Conservation (phyloP, 2,888 invertebrate species). For the Lamellibrachia columna region DNA sequence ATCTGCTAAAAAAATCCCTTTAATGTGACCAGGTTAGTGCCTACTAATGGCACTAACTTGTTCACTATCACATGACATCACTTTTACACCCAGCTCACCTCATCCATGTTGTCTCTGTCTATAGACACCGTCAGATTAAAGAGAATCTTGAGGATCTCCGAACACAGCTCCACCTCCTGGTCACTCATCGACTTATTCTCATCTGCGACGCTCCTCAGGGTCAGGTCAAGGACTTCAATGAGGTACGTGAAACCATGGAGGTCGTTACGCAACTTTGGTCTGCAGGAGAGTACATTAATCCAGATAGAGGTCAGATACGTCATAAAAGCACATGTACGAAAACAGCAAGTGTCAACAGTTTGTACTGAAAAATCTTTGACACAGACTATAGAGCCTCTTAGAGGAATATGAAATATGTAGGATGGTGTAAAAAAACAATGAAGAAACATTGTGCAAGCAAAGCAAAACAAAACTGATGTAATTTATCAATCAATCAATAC, state of each 20-base stretch:
- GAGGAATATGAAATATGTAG: too few species aligned
- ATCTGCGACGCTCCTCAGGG: slow-evolving; percentile 56
- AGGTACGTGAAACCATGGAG: slow-evolving; percentile 68
- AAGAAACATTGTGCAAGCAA: too few species aligned
- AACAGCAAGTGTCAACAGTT: too few species aligned
- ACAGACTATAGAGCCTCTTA: too few species aligned
- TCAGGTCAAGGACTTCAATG: slow-evolving; percentile 67
- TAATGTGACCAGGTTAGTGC: too few species aligned
- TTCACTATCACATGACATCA: not conserved
- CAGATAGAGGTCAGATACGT: not conserved
- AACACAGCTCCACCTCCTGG: slow-evolving; percentile 65
- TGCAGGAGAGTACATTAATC: slow-evolving; percentile 38
- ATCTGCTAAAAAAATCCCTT: too few species aligned
- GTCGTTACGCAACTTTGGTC: slow-evolving; percentile 65
- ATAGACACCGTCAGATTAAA: slow-evolving; percentile 67
- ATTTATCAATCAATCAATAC: too few species aligned
- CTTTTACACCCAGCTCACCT: slow-evolving; percentile 52
- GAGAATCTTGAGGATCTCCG: slow-evolving; percentile 68
- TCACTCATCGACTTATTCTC: slow-evolving; percentile 53
- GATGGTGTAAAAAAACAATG: too few species aligned
- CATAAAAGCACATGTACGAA: too few species aligned
- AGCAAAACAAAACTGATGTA: too few species aligned
- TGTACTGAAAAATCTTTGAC: too few species aligned
- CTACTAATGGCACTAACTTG: too few species aligned
- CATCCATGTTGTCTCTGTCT: slow-evolving; percentile 65